Percentiles rank a stretch among this genome's conserved stretches.
These are phyloP conservation scores for Sebastes variabilis DNA, from an alignment of 2,797 vertebrate species.

Conservation along the genomic window DNA sequence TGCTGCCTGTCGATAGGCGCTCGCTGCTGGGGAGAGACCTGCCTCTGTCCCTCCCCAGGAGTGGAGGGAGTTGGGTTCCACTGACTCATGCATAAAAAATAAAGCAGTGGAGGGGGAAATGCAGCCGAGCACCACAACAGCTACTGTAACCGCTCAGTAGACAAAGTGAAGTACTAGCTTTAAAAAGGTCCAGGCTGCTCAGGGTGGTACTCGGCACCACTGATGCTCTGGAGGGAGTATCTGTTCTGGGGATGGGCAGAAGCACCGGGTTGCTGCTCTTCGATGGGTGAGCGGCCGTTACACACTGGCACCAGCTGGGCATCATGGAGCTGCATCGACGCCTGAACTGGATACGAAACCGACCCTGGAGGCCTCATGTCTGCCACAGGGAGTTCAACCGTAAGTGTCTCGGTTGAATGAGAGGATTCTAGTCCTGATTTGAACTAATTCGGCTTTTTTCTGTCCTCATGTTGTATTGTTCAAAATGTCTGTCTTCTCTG, in stretches of 20 bases:
- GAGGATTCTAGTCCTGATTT: not conserved
- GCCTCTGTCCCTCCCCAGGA: constrained; percentile 40
- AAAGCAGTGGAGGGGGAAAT: constrained; percentile 53
- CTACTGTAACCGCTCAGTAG: constrained; percentile 22
- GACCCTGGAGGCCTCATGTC: constrained; percentile 85
- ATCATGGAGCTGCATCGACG: constrained; percentile 89
- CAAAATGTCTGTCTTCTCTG: not conserved
- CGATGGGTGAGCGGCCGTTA: constrained; percentile 49
- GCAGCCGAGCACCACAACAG: constrained; percentile 53
- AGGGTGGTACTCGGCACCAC: not conserved
- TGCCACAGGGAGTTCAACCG: constrained; percentile 85
- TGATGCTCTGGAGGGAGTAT: constrained; percentile 36
- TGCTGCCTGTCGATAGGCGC: constrained; percentile 35
- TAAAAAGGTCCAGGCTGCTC: constrained; percentile 14
- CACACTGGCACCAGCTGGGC: constrained; percentile 54
- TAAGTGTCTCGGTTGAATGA: constrained; percentile 77
- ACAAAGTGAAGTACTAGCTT: not conserved
- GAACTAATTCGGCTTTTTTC: not conserved
- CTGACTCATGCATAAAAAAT: constrained; percentile 85
- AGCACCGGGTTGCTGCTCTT: constrained; percentile 22
- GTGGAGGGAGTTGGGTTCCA: constrained; percentile 77
- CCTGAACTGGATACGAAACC: constrained; percentile 87
- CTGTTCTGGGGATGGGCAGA: constrained; percentile 51
- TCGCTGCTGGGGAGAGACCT: constrained; percentile 36
- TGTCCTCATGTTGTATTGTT: not conserved